Conservation (phyloP, 2,113 vertebrate genomes). For the Malurus melanocephalus region DNA sequence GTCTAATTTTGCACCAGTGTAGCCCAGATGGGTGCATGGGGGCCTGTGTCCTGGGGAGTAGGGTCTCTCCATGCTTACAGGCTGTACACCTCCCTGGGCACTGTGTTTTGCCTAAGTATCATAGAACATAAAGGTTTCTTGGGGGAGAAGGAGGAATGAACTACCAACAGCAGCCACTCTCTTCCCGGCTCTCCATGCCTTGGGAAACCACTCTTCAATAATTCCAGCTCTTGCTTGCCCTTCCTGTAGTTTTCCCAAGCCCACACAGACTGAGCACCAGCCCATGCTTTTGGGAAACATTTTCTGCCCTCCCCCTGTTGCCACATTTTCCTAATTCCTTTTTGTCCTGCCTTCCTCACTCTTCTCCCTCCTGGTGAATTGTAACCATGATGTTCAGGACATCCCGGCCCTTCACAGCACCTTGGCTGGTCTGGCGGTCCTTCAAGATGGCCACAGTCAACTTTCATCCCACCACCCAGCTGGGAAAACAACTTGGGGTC, state of each 20-base stretch:
- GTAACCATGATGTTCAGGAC: not conserved
- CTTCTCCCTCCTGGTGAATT: not conserved
- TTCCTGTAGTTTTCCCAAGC: not conserved
- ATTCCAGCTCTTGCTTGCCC: not conserved
- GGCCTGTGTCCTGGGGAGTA: not conserved
- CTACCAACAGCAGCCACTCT: rapidly evolving
- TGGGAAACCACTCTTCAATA: not conserved
- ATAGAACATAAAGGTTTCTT: rapidly evolving
- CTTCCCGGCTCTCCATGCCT: rapidly evolving
- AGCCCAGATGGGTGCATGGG: not conserved
- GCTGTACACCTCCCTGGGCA: no score
- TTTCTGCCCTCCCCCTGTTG: not conserved
- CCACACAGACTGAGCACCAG: not conserved
- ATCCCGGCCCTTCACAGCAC: not conserved
- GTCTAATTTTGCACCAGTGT: not conserved
- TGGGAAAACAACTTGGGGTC: rapidly evolving
- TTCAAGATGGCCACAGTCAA: not conserved
- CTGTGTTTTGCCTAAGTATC: not conserved
- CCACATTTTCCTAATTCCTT: not conserved
- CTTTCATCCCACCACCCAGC: not conserved
- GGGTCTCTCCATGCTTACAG: not conserved
- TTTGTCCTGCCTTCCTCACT: rapidly evolving
- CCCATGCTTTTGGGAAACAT: not conserved
- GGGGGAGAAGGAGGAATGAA: not conserved
- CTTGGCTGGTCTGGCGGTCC: not conserved